Evolutionary conservation across 2,888 invertebrate genomes (phyloP), one percentile per base, ranked within the genome.

Genomic region (Lithosia quadra): DNA sequence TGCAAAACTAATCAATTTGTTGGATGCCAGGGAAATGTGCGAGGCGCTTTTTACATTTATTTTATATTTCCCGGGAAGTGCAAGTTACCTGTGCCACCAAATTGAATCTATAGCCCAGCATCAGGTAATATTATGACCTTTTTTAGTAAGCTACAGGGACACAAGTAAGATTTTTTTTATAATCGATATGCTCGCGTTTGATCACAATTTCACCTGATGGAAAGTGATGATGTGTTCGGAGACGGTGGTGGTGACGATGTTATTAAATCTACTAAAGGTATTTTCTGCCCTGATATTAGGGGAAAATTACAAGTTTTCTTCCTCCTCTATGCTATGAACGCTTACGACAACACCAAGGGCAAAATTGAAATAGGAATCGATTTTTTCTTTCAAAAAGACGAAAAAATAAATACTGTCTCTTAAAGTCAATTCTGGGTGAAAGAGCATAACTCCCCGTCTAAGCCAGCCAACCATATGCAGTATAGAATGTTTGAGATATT

Each of bases 1-100:
- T 59, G 49, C 53, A 59, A 65, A 65, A 49, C 59, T 59, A 59
- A 65, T 65, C 63, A 63, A 63, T 63, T 63, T 28, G 43, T 53
- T 62, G 3, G 63, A n/a, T 53, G n/a, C 53, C 33, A 24, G 49
- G 33, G 62, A 63, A 49, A n/a, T n/a, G 49, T 49, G n/a, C 28
- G 10, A 63, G 7, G 13, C 13, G 55, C 21, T 34, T 34, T 63
- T 18, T 22, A 34, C 34, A 22, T 36, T 55, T 36, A 34, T 56
- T 63, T 56, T 56, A 1, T 63, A 36, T 56, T 61, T 43, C 18
- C 24, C 21, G 22, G 56, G 18, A 63, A 56, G 15, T 63, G 39
- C 24, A 22, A 24, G 22, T 24, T 43, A 60, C 21, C 59, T 36
- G 36, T 22, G 15, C 8, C 21, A 36, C 36, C 7, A 15, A 34